Conservation (phyloP, 1,140 invertebrate species). For the Calephelis virginiensis region DNA sequence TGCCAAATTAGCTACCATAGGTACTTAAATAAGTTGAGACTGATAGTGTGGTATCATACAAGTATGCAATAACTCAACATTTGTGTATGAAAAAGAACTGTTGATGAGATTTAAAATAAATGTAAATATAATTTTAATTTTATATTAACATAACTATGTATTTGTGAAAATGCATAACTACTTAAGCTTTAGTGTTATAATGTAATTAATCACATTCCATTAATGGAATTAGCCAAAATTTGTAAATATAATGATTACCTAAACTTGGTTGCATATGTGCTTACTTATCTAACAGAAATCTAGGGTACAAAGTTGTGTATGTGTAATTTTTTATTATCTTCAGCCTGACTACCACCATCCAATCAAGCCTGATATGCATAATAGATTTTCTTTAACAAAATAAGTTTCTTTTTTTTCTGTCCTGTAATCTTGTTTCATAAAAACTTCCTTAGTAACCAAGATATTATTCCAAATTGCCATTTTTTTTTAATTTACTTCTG, state of each 20-base stretch:
- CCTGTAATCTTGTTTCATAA: no score
- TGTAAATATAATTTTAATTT: constrained; percentile 54
- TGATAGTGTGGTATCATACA: constrained; percentile 38
- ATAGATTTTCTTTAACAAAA: constrained; percentile 26
- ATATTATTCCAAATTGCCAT: no score
- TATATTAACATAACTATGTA: constrained; percentile 41
- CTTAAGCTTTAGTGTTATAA: constrained; percentile 45
- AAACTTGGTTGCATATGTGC: constrained; percentile 25
- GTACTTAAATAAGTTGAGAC: constrained; percentile 75
- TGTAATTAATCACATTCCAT: constrained; percentile 60
- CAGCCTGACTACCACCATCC: constrained; percentile 16
- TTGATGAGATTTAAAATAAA: constrained; percentile 28
- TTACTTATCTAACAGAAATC: constrained; percentile 22
- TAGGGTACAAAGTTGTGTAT: constrained; percentile 22
- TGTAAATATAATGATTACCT: constrained; percentile 54
- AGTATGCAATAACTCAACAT: constrained; percentile 19
- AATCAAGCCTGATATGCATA: constrained; percentile 30
- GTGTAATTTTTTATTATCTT: constrained; percentile 16
- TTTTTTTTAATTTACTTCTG: no score
- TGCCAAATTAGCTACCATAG: constrained; percentile 70
- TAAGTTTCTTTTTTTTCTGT: constrained; percentile 21
- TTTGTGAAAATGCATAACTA: constrained; percentile 41
- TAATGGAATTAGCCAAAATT: constrained; percentile 67
- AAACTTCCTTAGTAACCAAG: no score
- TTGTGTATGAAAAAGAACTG: constrained; percentile 16